Evolutionary conservation across 2,888 invertebrate genomes (phyloP).

Genomic region (Lochmaea capreae): DNA sequence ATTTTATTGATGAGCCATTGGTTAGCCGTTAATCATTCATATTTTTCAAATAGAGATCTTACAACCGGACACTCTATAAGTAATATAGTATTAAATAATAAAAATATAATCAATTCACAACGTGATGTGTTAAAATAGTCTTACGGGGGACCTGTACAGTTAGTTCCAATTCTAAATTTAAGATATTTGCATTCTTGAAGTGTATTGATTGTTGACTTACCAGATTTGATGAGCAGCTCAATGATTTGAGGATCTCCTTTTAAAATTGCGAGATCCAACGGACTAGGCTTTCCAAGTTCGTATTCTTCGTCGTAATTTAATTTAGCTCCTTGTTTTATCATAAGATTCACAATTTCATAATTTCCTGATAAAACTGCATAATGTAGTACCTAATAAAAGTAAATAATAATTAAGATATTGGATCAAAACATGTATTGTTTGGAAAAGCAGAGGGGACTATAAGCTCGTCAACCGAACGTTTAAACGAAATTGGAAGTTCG

Average conservation of each 20-base stretch:
- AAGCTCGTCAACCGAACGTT: too few relatives aligned
- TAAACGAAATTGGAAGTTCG: too few relatives aligned
- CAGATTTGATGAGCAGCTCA: conserved; percentile 76
- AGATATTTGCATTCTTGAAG: too few relatives aligned
- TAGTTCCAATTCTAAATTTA: too few relatives aligned
- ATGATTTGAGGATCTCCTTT: conserved; percentile 82
- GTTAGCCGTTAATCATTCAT: too few relatives aligned
- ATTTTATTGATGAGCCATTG: too few relatives aligned
- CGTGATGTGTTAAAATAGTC: too few relatives aligned
- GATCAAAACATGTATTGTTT: conserved; percentile 2
- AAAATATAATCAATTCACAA: too few relatives aligned
- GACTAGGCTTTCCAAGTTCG: conserved; percentile 74
- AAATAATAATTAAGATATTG: neutral
- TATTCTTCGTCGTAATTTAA: conserved; percentile 73
- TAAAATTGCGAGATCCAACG: conserved; percentile 86
- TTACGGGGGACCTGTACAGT: too few relatives aligned
- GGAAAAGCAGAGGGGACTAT: neutral
- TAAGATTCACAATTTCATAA: conserved; percentile 78
- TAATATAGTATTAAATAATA: too few relatives aligned
- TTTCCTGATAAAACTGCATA: conserved; percentile 87
- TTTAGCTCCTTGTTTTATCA: conserved; percentile 85
- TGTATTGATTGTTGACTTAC: conserved; percentile 61
- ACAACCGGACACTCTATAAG: too few relatives aligned
- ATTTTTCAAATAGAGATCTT: too few relatives aligned
- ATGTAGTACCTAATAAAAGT: conserved; percentile 72